phyloP scores from a whole-genome alignment of 2,888 invertebrate species.

The Ctena decussata region DNA sequence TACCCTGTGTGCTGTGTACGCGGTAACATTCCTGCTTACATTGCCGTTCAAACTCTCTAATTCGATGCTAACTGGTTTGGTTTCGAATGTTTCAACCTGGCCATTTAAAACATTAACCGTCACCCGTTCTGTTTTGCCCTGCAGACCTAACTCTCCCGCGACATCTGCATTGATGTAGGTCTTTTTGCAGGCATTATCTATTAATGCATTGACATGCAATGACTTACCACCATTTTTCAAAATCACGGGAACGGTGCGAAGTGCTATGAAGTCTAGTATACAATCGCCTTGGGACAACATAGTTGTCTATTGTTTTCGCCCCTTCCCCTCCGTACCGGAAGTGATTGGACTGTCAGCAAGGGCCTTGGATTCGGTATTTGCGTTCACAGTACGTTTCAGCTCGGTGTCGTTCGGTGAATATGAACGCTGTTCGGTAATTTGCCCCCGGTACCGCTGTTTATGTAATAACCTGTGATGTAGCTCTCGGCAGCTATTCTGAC shows the following conservation, averaged over 20 bases:
- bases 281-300: neutral
- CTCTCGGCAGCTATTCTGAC: constrained; percentile 13
- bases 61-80: constrained; percentile 18
- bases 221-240: constrained; percentile 15
- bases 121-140: constrained; percentile 2
- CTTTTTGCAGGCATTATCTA: constrained; percentile 57
- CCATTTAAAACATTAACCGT: constrained; percentile 43
- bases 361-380: neutral
- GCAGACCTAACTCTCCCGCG: constrained; percentile 36
- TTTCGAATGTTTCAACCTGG: constrained; percentile 29
- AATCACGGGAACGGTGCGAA: constrained; percentile 59
- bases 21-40: neutral
- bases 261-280: constrained; percentile 10
- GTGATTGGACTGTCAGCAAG: neutral
- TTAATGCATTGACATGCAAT: constrained; percentile 48
- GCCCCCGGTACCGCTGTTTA: neutral
- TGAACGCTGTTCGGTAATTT: too few species aligned
- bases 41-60: constrained; percentile 29
- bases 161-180: constrained; percentile 50
- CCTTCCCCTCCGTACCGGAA: neutral
- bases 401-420: too few species aligned
- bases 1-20: neutral
- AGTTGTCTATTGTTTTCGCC: too few species aligned
- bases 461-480: constrained; percentile 28
- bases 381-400: too few species aligned